Evolutionary conservation across 2,888 invertebrate species (phyloP), one percentile per base, ranked within the genome.

Genomic region (Lottia scabra): DNA sequence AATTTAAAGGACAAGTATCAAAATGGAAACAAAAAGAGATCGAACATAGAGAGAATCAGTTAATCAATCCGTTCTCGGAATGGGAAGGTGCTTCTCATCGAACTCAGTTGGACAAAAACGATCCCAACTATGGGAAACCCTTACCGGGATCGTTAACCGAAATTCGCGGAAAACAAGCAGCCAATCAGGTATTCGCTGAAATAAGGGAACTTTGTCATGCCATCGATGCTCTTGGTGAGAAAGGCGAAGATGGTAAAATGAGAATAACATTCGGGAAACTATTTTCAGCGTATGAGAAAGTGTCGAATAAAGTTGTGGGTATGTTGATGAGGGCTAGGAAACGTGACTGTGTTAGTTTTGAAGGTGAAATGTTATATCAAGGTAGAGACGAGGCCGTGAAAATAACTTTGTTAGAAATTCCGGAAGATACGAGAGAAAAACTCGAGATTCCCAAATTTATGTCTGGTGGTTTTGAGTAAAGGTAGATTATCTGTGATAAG

Each of bases 321-420:
- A 92, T 98, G 80, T 91, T 99, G 67, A 90, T 99, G 76, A 92
- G 99, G 77, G 97, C 98, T 0, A 92, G 99, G 77, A 98, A 97
- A 88, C 95, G 98, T 87, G 95, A 96, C 69, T 91, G 98, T 48
- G 92, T 99, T 4, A 93, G 93, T 78, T 99, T 99, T 87, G 97
- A 98, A 89, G 98, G 98, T 69, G 98, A 99, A 92, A 95, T 95
- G 88, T 91, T 99, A 76, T 99, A 96, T 88, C 98, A 98, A 92
- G 93, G 97, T 88, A 93, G 95, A 73, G 99, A 99, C 85, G 98
- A 99, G 80, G 92, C 96, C 83, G 96, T 96, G 0, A 94, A 96
- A 0, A 93, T 99, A 63, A 94, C 94, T 83, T 91, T 98, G 78
- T 87, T 95, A 75, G 94, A 94, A 87, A 71, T 78, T n/a, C 79